phyloP scores from a whole-genome alignment of 2,888 invertebrate species.

The Oeneis ivallda region DNA sequence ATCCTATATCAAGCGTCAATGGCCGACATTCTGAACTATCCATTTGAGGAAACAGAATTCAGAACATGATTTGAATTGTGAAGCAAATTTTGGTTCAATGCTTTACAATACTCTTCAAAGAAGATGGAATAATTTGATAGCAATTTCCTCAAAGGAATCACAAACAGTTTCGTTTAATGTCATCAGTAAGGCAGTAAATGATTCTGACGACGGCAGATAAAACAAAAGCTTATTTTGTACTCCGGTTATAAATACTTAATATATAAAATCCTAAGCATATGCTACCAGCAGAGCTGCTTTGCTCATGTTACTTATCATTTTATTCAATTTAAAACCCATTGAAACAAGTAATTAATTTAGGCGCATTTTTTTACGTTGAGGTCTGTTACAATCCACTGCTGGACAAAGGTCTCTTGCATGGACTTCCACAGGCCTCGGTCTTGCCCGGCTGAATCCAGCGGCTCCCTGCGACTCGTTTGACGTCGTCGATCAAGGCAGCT shows the following conservation, averaged over 20 bases:
- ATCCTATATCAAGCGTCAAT: conserved; percentile 47
- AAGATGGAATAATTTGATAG: neutral
- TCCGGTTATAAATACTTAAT: neutral
- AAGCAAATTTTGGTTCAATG: neutral
- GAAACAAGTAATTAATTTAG: conserved; percentile 4
- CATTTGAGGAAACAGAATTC: conserved; percentile 26
- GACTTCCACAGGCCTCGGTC: too few relatives aligned
- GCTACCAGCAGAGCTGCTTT: too few relatives aligned
- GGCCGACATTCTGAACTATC: conserved; percentile 32
- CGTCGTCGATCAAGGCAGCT: too few relatives aligned
- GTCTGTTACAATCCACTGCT: too few relatives aligned
- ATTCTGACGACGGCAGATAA: neutral
- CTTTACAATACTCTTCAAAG: neutral
- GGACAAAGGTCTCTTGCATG: too few relatives aligned
- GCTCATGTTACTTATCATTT: neutral
- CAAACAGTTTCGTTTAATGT: neutral
- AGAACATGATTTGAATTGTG: conserved; percentile 24
- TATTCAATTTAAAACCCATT: neutral
- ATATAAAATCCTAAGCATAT: neutral
- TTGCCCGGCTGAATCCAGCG: too few relatives aligned
- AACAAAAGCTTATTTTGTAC: neutral
- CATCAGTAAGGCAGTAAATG: neutral
- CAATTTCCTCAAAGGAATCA: neutral
- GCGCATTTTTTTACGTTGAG: conserved; percentile 1
- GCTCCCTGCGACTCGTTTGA: too few relatives aligned